Base-by-base conservation (phyloP, 1,140 invertebrate species). In the Ceratosolen fusciceps region DNA sequence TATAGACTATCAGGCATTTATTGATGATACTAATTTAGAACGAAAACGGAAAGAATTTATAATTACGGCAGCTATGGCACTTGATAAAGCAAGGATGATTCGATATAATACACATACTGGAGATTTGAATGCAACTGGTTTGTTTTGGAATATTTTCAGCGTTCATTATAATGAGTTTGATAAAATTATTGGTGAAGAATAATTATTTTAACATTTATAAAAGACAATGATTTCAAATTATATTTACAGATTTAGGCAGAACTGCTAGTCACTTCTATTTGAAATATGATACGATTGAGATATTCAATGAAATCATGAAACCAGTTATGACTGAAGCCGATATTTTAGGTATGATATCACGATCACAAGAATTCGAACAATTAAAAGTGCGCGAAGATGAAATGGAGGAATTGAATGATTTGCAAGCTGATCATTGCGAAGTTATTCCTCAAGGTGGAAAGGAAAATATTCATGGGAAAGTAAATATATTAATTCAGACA, bases 231-330 rank as follows among this genome's bases (percentile, higher is more conserved):
- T n/a, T n/a, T n/a, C 71, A 78, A 83, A 78, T 81, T 77, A 37
- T 86, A 75, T 87, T 90, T 80, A 83, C 87, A 92, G 98, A 99
- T 91, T 90, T 98, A 60, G 99, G 99, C 1, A 92, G 98, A 77
- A 99, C 97, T 68, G 97, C 98, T 0, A 98, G 97, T 87, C 96
- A 99, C 90, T 99, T 95, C 90, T 99, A 99, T 88, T 97, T 99
- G 58, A 99, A 98, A 84, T 97, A 97, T 88, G 96, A 98, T 84
- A 99, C 98, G 0, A 95, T 99, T 83, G 96, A 98, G 89, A 93
- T 95, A 54, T 96, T 98, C 85, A 97, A 98, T 88, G 94, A 96
- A 84, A 90, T 94, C 81, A 91, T 96, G 80, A 93, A 93, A 67
- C 91, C 93, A 19, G 89, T 95, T 14, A 98, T 99, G 96, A 94